These are phyloP conservation scores for Lathamus discolor DNA, from an alignment of 2,113 vertebrate genomes.

Conservation along the genomic window DNA sequence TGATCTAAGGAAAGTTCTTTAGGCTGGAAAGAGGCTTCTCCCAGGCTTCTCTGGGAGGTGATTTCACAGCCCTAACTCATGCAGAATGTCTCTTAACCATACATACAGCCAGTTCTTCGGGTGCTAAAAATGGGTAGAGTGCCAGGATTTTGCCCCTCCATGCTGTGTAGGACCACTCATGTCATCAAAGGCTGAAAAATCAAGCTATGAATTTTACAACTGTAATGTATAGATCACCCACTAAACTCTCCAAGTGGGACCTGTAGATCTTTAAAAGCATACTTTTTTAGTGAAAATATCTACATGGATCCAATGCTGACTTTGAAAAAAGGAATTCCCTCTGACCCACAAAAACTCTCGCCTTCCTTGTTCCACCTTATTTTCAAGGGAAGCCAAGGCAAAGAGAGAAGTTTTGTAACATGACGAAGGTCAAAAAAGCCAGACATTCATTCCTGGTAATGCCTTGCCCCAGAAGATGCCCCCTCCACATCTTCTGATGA, in stretches of 20 bases:
- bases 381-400: slow-evolving; percentile 1
- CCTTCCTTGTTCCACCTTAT: background rate
- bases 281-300: background rate
- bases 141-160: background rate
- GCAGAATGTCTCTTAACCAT: background rate
- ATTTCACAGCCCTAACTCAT: background rate
- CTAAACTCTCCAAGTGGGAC: background rate
- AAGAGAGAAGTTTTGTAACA: background rate
- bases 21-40: background rate
- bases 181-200: background rate
- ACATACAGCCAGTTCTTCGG: background rate
- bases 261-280: background rate
- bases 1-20: slow-evolving; percentile 17
- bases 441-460: background rate
- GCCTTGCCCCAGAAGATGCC: background rate
- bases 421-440: background rate
- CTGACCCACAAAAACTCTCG: slow-evolving; percentile 4
- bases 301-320: background rate
- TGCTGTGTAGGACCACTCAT: background rate
- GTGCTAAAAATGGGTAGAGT: background rate
- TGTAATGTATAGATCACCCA: background rate
- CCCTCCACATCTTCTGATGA: background rate
- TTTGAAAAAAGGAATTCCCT: background rate
- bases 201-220: background rate
- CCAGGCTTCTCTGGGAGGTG: background rate